Conservation (phyloP, 2,113 vertebrate species). For the Leptobrachium ailaonicum region DNA sequence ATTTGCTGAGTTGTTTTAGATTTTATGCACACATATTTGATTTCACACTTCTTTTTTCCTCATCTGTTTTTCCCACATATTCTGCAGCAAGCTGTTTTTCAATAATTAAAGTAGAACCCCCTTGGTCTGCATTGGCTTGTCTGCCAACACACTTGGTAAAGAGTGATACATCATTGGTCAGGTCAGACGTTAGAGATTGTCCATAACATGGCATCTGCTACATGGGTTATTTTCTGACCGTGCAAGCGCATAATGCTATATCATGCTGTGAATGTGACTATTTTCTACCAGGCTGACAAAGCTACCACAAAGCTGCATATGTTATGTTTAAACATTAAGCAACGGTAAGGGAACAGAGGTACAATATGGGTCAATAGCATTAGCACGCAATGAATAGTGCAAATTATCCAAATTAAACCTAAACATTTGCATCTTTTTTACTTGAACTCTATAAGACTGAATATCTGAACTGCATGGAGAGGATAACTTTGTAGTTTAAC, state of each 20-base stretch:
- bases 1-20: not conserved
- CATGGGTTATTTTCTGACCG: slow-evolving; percentile 24
- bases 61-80: not conserved
- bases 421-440: no score
- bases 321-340: slow-evolving; percentile 20
- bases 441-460: no score
- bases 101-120: slow-evolving; percentile 18
- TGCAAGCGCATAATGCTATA: slow-evolving; percentile 29
- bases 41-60: not conserved
- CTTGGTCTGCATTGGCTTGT: slow-evolving; percentile 8
- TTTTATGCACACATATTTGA: not conserved
- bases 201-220: slow-evolving; percentile 41
- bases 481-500: no score
- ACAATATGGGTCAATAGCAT: not conserved
- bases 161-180: slow-evolving; percentile 28
- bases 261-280: slow-evolving; percentile 30
- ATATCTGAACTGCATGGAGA: no score
- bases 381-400: not conserved
- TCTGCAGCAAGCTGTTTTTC: slow-evolving; percentile 14
- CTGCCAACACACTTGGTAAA: slow-evolving; percentile 16
- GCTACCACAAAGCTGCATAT: slow-evolving; percentile 13
- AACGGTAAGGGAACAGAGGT: not conserved
- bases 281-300: slow-evolving; percentile 18
- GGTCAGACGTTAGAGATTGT: slow-evolving; percentile 13
- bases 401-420: not conserved